These are phyloP conservation scores for Eristalinus sepulchralis DNA, from an alignment of 2,888 invertebrate genomes.

Conservation along the genomic window DNA sequence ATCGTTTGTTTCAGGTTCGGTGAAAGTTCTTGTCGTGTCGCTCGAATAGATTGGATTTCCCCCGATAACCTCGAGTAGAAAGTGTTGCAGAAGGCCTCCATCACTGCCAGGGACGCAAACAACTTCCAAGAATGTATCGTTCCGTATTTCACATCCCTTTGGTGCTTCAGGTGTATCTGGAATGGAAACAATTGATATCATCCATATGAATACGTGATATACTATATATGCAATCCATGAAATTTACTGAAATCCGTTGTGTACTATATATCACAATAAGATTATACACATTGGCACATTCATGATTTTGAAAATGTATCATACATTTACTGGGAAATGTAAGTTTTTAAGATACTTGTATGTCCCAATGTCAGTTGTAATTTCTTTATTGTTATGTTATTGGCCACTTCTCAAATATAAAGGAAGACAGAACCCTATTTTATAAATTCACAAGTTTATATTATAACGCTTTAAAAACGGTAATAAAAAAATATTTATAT, in stretches of 20 bases:
- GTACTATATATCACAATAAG: no score
- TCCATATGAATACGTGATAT: background rate
- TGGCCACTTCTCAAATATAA: no score
- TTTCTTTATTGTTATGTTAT: no score
- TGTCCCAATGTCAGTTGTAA: no score
- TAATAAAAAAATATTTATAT: no score
- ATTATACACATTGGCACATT: no score
- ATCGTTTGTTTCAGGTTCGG: conserved; percentile 79
- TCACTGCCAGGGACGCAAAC: conserved; percentile 90
- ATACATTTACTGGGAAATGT: background rate
- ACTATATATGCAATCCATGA: conserved; percentile 16
- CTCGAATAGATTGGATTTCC: conserved; percentile 82
- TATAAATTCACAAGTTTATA: no score
- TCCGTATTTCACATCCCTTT: conserved; percentile 86
- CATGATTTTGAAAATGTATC: background rate
- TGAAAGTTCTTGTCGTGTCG: conserved; percentile 80
- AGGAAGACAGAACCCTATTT: no score
- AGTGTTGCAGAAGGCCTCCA: conserved; percentile 91
- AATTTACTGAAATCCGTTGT: conserved; percentile 19
- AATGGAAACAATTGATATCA: conserved; percentile 74
- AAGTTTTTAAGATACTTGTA: background rate
- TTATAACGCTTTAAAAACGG: no score
- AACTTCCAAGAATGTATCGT: conserved; percentile 86
- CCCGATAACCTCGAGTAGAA: conserved; percentile 89
- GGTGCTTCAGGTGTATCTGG: conserved; percentile 90